phyloP scores from a whole-genome alignment of 2,888 invertebrate species.

The Mactromeris polynyma region DNA sequence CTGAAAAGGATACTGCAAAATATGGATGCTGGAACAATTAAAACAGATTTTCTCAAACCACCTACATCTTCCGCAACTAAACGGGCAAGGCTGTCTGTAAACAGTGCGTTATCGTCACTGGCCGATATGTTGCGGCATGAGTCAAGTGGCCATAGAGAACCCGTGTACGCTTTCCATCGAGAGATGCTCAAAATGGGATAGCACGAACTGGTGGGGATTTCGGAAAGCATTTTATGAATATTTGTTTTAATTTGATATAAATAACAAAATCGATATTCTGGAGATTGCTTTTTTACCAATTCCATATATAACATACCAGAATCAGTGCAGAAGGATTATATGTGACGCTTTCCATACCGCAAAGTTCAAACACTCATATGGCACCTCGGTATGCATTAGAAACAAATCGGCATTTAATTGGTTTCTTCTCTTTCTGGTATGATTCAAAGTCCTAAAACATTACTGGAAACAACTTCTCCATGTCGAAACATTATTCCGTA shows the following conservation, averaged over 20 bases:
- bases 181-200: slow-evolving; percentile 55
- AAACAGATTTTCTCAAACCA: slow-evolving; percentile 24
- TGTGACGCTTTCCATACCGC: too few relatives aligned
- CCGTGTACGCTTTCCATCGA: slow-evolving; percentile 51
- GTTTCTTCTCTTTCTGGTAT: too few relatives aligned
- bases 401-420: too few relatives aligned
- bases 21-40: slow-evolving; percentile 42
- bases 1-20: slow-evolving; percentile 53
- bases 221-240: not conserved
- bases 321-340: too few relatives aligned
- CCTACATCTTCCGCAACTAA: slow-evolving; percentile 36
- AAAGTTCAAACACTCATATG: too few relatives aligned
- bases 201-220: not conserved
- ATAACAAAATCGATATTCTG: not conserved
- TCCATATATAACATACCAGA: not conserved
- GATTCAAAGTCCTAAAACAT: too few relatives aligned
- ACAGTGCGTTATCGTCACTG: slow-evolving; percentile 57
- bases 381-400: too few relatives aligned
- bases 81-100: slow-evolving; percentile 58
- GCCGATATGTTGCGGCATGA: slow-evolving; percentile 57
- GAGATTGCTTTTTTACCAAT: not conserved
- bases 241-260: not conserved
- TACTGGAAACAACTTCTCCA: too few relatives aligned
- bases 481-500: too few relatives aligned
- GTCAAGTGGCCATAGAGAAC: slow-evolving; percentile 40